Evolutionary conservation across 2,888 invertebrate genomes (phyloP).

Genomic region (Schizaphis graminum): DNA sequence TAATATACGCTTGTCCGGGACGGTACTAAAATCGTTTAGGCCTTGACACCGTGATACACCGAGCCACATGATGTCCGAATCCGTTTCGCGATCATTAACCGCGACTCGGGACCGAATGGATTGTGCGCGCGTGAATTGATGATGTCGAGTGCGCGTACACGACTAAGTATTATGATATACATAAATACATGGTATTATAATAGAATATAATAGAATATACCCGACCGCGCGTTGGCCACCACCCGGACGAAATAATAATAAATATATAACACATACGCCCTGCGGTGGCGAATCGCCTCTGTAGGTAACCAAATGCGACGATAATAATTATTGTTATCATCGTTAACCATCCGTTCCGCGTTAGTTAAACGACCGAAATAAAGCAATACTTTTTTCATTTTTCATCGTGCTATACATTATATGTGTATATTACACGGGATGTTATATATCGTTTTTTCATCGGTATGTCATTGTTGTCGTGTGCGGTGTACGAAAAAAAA

Average conservation of each 20-base stretch:
- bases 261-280: background rate
- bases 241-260: background rate
- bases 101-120: background rate
- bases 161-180: background rate
- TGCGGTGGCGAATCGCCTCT: background rate
- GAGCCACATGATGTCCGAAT: slow-evolving; percentile 6
- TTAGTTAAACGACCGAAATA: background rate
- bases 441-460: background rate
- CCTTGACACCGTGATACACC: background rate
- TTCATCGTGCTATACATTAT: background rate
- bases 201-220: background rate
- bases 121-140: background rate
- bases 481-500: background rate
- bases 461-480: background rate
- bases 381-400: background rate
- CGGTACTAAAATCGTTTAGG: slow-evolving; percentile 31
- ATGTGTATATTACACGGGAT: background rate
- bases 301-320: background rate
- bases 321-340: slow-evolving; percentile 3
- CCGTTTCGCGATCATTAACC: slow-evolving; percentile 39
- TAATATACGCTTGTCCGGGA: background rate
- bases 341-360: background rate
- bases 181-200: background rate
- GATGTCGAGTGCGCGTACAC: background rate
- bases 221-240: background rate